Evolutionary conservation across 1,140 invertebrate species (phyloP), one percentile per base, ranked within the genome.

Genomic region (Bombus sibiricus): DNA sequence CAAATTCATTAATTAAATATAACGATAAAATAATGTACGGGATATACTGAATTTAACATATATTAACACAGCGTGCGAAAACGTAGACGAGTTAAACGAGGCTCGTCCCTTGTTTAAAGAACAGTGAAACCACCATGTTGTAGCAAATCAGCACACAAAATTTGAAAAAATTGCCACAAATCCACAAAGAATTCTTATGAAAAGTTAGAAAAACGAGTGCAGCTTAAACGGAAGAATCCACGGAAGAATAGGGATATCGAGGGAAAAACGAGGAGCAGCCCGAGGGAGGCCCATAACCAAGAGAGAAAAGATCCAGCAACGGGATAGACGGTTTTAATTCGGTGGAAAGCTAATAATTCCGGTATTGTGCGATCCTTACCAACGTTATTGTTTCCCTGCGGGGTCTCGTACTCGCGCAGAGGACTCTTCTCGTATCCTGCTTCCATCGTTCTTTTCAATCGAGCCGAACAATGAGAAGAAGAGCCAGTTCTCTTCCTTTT

Each of bases 261-360:
- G 32, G n/a, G 13, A 37, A 77, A 64, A 75, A 62, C 69, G 77
- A 62, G 62, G 59, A 71, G 9, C 25, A 39, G 78, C 76, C 59
- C 43, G 28, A 66, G 59, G 84, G 37, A 68, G 41, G 79, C 41
- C 43, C 41, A 53, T 71, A 73, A 71, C 72, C 85, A 76, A 76
- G 66, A 86, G 88, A 85, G 91, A 86, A 86, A 90, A 88, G 86
- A 92, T 80, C 86, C 73, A n/a, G 39, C 86, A 85, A 79, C 72
- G 84, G 81, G 86, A 91, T 91, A 82, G 84, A 85, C 81, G 85
- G 78, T 93, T 92, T 93, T 93, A 93, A 93, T 93, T 93, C 91
- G 92, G 89, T 87, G 91, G 87, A 92, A 93, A 94, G 92, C 92
- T 94, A 93, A 94, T 94, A 93, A 94, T 94, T 94, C 90, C 88